Evolutionary conservation across 2,797 vertebrate species (phyloP).

Genomic region (Rhinoraja longicauda): DNA sequence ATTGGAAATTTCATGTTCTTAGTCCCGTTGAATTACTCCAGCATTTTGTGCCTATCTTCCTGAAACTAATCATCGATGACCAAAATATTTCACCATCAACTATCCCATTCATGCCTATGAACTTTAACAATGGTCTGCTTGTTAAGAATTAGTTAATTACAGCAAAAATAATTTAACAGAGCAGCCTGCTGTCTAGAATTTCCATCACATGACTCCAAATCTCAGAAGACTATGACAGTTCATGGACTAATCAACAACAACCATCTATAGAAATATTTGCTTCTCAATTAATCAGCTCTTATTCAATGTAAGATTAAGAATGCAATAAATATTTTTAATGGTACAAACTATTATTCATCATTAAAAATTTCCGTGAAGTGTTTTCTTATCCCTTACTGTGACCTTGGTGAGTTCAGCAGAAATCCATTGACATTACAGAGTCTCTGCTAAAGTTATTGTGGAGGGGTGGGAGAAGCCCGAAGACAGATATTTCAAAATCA

Average conservation of each 20-base stretch:
- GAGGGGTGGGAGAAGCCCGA: background rate
- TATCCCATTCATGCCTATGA: background rate
- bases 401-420: background rate
- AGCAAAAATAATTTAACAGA: background rate
- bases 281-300: background rate
- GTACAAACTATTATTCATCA: no score
- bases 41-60: no score
- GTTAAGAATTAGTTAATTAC: background rate
- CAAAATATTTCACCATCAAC: background rate
- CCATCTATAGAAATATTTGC: background rate
- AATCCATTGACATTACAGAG: background rate
- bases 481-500: background rate
- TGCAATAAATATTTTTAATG: background rate
- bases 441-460: background rate
- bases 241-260: background rate
- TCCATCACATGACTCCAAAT: background rate
- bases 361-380: background rate
- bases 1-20: background rate
- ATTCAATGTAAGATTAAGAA: background rate
- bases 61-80: background rate
- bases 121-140: background rate
- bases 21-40: no score
- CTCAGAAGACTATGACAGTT: background rate
- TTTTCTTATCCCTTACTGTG: background rate
- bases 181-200: background rate